Evolutionary conservation across 2,113 vertebrate species (phyloP).

Genomic region (Rattus rattus): DNA sequence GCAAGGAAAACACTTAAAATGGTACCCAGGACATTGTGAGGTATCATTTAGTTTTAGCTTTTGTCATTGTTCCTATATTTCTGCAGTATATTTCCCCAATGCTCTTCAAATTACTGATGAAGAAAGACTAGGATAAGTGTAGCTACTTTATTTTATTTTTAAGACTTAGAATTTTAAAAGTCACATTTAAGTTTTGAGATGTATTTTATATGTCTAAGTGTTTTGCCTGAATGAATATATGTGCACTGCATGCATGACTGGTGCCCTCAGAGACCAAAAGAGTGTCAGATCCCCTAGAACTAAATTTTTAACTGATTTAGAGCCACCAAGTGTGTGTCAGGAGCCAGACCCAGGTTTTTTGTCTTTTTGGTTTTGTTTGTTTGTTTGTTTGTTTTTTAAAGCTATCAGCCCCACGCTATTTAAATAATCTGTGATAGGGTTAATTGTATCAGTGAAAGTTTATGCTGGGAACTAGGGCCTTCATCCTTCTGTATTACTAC

Average conservation of each 20-base stretch:
- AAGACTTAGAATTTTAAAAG: not conserved
- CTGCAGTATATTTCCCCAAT: not conserved
- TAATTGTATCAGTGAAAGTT: not conserved
- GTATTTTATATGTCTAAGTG: not conserved
- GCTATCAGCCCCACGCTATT: not conserved
- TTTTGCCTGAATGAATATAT: not conserved
- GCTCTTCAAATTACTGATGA: slow-evolving; percentile 33
- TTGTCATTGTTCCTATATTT: slow-evolving; percentile 2
- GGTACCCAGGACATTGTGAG: slow-evolving; percentile 17
- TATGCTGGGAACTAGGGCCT: not conserved
- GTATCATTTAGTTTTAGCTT: slow-evolving; percentile 15
- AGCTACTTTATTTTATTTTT: not conserved
- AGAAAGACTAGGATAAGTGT: not conserved
- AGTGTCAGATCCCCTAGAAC: not conserved
- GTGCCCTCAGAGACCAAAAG: not conserved
- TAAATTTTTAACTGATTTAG: not conserved
- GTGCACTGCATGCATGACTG: not conserved
- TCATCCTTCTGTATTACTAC: not conserved
- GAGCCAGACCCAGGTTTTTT: not conserved
- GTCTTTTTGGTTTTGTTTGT: too few species aligned
- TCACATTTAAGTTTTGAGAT: not conserved
- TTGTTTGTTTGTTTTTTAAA: too few species aligned
- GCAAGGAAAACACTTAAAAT: slow-evolving; percentile 38
- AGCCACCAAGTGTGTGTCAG: not conserved
- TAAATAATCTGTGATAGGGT: not conserved